Evolutionary conservation across 2,797 vertebrate genomes (phyloP).

Genomic region (Falco cherrug): DNA sequence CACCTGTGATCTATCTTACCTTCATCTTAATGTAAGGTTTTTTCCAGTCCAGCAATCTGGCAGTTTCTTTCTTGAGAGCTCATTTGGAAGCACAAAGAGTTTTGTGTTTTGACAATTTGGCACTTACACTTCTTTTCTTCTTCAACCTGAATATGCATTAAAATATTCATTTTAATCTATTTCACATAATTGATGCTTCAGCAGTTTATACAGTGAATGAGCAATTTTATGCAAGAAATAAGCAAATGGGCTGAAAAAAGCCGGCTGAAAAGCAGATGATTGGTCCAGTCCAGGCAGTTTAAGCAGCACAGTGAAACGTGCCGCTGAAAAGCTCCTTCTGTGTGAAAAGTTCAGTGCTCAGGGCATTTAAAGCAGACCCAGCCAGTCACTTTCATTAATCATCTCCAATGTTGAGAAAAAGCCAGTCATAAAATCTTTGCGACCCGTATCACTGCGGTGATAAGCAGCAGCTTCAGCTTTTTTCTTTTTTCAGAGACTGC

Average conservation of each 20-base stretch:
- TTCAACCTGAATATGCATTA: neutral
- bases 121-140: neutral
- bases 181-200: conserved; percentile 5
- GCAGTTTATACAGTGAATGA: conserved; percentile 15
- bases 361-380: neutral
- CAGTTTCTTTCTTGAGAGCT: conserved; percentile 13
- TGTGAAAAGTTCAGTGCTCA: neutral
- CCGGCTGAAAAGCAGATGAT: neutral
- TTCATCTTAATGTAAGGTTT: neutral
- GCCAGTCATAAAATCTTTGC: neutral
- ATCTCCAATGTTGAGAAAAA: neutral
- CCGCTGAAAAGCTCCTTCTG: neutral
- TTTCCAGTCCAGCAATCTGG: conserved; percentile 15
- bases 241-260: neutral
- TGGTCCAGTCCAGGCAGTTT: neutral
- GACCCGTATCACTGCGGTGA: neutral
- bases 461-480: neutral
- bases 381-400: neutral
- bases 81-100: conserved; percentile 10
- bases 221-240: neutral
- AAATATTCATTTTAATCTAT: conserved; percentile 25
- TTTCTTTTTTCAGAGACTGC: neutral
- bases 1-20: neutral
- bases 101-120: conserved; percentile 24
- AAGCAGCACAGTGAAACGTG: neutral